phyloP scores from a whole-genome alignment of 2,797 vertebrate genomes.

The Cuculus canorus region DNA sequence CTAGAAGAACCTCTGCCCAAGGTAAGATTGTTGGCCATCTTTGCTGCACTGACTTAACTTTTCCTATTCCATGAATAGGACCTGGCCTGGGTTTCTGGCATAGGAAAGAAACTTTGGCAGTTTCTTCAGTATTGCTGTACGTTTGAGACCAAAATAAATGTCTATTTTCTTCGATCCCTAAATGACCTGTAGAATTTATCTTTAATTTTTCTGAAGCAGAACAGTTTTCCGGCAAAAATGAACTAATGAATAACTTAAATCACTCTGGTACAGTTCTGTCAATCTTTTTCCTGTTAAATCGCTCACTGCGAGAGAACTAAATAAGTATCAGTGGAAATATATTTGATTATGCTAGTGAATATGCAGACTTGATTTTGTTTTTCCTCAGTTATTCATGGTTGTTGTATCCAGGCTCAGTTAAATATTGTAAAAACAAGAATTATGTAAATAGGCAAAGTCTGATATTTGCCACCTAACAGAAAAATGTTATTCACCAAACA shows the following conservation, averaged over 20 bases:
- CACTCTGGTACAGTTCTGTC: background rate
- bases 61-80: constrained; percentile 17
- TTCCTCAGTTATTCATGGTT: background rate
- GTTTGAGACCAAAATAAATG: background rate
- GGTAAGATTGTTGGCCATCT: background rate
- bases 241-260: background rate
- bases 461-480: background rate
- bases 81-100: constrained; percentile 47
- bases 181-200: background rate
- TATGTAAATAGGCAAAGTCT: background rate
- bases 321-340: background rate
- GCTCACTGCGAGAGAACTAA: background rate
- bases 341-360: background rate
- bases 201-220: background rate
- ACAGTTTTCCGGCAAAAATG: background rate
- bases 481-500: background rate
- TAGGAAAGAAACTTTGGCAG: background rate
- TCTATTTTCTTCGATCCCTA: background rate
- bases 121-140: background rate
- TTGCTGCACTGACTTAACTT: constrained; percentile 26
- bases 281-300: background rate
- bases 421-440: background rate
- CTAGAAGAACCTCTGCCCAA: background rate
- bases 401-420: background rate
- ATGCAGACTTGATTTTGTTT: background rate